Evolutionary conservation across 2,113 vertebrate genomes (phyloP).

Genomic region (Acrocephalus kingi): DNA sequence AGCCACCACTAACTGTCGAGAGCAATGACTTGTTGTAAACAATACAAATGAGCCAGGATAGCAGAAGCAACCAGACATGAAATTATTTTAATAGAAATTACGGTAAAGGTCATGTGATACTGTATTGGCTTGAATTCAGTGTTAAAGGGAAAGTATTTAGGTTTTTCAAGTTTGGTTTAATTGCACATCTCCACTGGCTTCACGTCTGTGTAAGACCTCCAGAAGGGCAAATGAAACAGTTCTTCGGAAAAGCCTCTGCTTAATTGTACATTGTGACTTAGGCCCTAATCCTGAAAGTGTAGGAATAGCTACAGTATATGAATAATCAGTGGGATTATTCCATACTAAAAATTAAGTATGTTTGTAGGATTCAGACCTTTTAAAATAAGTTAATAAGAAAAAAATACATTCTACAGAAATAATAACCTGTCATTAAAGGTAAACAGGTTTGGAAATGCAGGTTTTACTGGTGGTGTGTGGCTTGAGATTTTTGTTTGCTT

Average conservation of each 20-base stretch:
- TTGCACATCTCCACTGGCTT: slow-evolving; percentile 35
- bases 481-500: not conserved
- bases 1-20: slow-evolving; percentile 78
- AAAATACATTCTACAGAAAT: not conserved
- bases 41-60: slow-evolving; percentile 81
- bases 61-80: slow-evolving; percentile 83
- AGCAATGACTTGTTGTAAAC: slow-evolving; percentile 82
- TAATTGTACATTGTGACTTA: slow-evolving; percentile 37
- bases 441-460: not conserved
- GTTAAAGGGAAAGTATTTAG: slow-evolving; percentile 79
- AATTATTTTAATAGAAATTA: slow-evolving; percentile 86
- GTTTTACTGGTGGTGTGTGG: not conserved
- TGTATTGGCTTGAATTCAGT: slow-evolving; percentile 67
- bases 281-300: not conserved
- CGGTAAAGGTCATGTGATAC: slow-evolving; percentile 81
- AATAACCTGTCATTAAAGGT: slow-evolving; percentile 2
- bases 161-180: slow-evolving; percentile 57
- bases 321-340: not conserved
- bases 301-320: not conserved
- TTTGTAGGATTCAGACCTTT: not conserved
- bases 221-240: slow-evolving; percentile 16
- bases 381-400: slow-evolving; percentile 7
- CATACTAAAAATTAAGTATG: not conserved
- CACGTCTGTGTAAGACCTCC: not conserved
- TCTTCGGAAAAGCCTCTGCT: slow-evolving; percentile 24